These are phyloP conservation scores for Alectoris magna DNA, from an alignment of 2,797 vertebrate genomes.

Conservation along the genomic window DNA sequence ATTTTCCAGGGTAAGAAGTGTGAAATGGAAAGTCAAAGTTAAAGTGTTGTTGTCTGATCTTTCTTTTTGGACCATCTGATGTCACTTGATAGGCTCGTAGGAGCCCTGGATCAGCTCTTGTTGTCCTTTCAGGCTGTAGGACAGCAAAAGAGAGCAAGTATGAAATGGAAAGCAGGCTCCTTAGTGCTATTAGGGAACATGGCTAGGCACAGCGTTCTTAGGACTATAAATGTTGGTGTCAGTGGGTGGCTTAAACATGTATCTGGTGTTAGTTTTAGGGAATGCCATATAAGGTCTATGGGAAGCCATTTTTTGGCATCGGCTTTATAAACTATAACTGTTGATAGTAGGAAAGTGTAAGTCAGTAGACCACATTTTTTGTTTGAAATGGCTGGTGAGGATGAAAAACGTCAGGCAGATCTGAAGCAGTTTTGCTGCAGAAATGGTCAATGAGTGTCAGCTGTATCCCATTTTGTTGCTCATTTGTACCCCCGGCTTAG, in stretches of 20 bases:
- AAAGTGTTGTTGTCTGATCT: not conserved
- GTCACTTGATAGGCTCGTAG: not conserved
- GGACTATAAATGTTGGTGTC: not conserved
- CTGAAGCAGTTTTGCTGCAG: not conserved
- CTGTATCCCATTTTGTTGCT: not conserved
- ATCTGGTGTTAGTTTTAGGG: not conserved
- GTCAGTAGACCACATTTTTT: not conserved
- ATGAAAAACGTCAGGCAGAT: not conserved
- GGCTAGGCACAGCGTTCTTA: not conserved
- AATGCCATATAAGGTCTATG: slow-evolving; percentile 7
- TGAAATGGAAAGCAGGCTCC: not conserved
- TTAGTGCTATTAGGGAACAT: not conserved
- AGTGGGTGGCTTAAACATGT: not conserved
- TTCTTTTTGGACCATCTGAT: not conserved
- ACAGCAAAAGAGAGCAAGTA: not conserved
- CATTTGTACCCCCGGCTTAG: not conserved
- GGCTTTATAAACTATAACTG: not conserved
- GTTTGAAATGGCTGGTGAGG: not conserved
- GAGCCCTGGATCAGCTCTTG: not conserved
- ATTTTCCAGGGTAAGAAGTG: not conserved
- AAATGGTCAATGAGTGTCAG: not conserved
- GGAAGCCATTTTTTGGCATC: slow-evolving; percentile 24
- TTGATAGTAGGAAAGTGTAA: not conserved
- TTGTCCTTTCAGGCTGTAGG: not conserved
- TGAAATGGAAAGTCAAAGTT: slow-evolving; percentile 6